Evolutionary conservation across 2,113 vertebrate genomes (phyloP).

Genomic region (Cyphomyrus plagiostoma): DNA sequence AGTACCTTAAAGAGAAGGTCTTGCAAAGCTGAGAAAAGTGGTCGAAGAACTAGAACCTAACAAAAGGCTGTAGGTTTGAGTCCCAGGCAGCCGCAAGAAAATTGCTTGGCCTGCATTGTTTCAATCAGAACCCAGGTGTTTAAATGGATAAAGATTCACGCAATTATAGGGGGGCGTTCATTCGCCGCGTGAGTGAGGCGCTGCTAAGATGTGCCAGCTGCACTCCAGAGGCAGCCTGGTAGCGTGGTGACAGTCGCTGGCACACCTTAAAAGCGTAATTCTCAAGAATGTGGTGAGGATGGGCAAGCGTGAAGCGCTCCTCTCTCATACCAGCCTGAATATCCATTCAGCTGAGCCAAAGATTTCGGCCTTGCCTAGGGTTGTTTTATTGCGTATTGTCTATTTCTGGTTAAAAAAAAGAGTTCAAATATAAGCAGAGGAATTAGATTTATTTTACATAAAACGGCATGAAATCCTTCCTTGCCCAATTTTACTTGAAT

Average conservation of each 20-base stretch:
- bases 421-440: neutral
- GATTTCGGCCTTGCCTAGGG: neutral
- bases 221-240: neutral
- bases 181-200: neutral
- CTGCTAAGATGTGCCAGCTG: neutral
- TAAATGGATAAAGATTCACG: neutral
- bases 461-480: neutral
- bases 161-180: neutral
- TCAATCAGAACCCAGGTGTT: neutral
- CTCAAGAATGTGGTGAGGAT: neutral
- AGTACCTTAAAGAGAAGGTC: neutral
- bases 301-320: neutral
- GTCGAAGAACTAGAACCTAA: neutral
- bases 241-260: neutral
- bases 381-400: neutral
- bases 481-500: neutral
- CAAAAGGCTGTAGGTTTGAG: neutral
- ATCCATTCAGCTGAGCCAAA: neutral
- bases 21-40: neutral
- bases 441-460: neutral
- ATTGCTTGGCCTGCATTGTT: neutral
- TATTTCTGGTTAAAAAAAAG: neutral
- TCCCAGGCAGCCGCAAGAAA: neutral
- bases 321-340: neutral
- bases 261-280: neutral